Evolutionary conservation across 2,888 invertebrate genomes (phyloP).

Genomic region (Eristalis pertinax): DNA sequence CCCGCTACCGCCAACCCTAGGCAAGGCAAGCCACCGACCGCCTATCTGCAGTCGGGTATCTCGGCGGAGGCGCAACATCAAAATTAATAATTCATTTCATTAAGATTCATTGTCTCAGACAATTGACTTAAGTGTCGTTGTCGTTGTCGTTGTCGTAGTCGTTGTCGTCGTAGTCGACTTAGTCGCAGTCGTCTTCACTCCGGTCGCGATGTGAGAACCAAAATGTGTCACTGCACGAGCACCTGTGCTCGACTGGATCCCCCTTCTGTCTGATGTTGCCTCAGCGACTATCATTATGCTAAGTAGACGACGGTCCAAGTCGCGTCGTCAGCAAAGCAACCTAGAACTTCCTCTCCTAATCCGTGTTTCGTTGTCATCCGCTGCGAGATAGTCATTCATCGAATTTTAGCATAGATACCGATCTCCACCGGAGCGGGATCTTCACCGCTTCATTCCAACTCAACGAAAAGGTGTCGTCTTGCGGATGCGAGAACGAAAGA

Average conservation of each 20-base stretch:
- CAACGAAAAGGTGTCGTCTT: slow-evolving; percentile 33
- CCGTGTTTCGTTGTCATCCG: slow-evolving; percentile 32
- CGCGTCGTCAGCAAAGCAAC: slow-evolving; percentile 46
- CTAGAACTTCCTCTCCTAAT: slow-evolving; percentile 56
- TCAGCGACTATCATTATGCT: slow-evolving; percentile 59
- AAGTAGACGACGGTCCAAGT: slow-evolving; percentile 45
- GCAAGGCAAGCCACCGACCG: background rate
- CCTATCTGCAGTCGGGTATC: slow-evolving; percentile 28
- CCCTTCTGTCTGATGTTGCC: slow-evolving; percentile 14
- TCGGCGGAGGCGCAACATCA: slow-evolving; percentile 58
- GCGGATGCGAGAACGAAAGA: background rate
- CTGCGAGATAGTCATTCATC: slow-evolving; percentile 46
- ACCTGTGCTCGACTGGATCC: slow-evolving; percentile 52
- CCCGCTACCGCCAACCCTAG: slow-evolving; percentile 28
- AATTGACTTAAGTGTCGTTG: slow-evolving; percentile 65
- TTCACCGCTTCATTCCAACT: background rate
- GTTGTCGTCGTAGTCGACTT: slow-evolving; percentile 53
- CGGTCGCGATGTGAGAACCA: slow-evolving; percentile 48
- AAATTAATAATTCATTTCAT: slow-evolving; percentile 71
- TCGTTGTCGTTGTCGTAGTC: slow-evolving; percentile 42
- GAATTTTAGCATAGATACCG: slow-evolving; percentile 68
- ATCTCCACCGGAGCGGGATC: slow-evolving; percentile 42
- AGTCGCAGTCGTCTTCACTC: background rate
- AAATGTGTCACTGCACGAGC: slow-evolving; percentile 56
- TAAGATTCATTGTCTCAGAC: slow-evolving; percentile 70